Percentiles rank a stretch among this genome's conserved stretches.
Conservation (phyloP, 1,140 invertebrate genomes). For the Eubasilissa regina region DNA sequence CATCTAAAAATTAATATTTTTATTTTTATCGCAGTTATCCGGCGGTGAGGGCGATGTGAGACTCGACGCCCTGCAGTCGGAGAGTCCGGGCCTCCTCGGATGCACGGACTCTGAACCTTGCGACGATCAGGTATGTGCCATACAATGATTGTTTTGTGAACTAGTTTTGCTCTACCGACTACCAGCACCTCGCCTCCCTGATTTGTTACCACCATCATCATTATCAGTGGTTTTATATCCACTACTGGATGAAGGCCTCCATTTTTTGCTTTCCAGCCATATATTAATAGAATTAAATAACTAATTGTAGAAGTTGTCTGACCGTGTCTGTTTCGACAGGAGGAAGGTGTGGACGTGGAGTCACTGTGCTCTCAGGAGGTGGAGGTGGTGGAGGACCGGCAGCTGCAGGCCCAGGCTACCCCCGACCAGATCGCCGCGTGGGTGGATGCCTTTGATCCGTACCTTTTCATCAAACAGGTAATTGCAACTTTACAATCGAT, state of each 20-base stretch:
- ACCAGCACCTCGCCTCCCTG: too few species aligned
- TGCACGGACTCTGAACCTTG: slow-evolving; percentile 61
- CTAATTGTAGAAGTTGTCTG: too few species aligned
- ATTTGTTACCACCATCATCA: too few species aligned
- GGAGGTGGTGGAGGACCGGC: slow-evolving; percentile 70
- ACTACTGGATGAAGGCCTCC: too few species aligned
- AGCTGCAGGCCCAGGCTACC: slow-evolving; percentile 70
- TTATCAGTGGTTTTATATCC: too few species aligned
- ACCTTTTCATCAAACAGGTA: slow-evolving; percentile 88
- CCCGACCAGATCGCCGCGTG: slow-evolving; percentile 78
- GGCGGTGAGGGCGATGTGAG: slow-evolving; percentile 63
- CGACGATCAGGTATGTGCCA: slow-evolving; percentile 44
- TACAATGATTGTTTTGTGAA: too few species aligned
- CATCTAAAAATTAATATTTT: too few species aligned
- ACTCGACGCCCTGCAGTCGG: slow-evolving; percentile 61
- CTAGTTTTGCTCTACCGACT: not conserved
- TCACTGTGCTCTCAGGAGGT: slow-evolving; percentile 14
- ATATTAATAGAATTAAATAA: too few species aligned
- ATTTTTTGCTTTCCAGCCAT: too few species aligned
- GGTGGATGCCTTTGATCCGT: slow-evolving; percentile 90
- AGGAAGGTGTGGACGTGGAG: slow-evolving; percentile 68
- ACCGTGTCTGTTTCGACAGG: slow-evolving; percentile 60
- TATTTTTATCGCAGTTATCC: slow-evolving; percentile 34
- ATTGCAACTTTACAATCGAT: not conserved
- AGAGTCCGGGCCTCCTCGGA: slow-evolving; percentile 63